These are phyloP conservation scores for Athalia rosae DNA, from an alignment of 2,888 invertebrate species.

Conservation along the genomic window DNA sequence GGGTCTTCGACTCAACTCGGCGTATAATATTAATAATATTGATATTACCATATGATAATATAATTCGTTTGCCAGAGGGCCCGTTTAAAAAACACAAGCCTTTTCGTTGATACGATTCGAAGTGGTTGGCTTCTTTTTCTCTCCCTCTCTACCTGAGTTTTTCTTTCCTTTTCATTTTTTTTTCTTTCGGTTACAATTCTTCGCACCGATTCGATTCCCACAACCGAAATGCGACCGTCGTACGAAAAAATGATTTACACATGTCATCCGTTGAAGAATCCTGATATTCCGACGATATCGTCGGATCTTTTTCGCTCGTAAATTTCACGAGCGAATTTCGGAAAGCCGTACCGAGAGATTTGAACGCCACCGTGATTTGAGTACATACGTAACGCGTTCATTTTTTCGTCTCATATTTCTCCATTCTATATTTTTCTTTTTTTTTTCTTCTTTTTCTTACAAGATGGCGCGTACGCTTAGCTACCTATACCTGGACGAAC, in stretches of 20 bases:
- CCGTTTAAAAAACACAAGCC: conserved; percentile 49
- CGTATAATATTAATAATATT: conserved; percentile 49
- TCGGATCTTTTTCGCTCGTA: no score
- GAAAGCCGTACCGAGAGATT: no score
- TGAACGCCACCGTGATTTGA: no score
- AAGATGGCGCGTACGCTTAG: conserved; percentile 34
- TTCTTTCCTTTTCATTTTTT: conserved; percentile 22
- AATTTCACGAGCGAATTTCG: no score
- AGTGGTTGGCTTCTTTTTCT: conserved; percentile 27
- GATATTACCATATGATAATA: conserved; percentile 60
- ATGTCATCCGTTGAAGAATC: no score
- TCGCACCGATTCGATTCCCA: neutral
- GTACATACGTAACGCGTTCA: neutral
- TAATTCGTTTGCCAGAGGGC: conserved; percentile 57
- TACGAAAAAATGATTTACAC: no score
- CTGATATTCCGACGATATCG: no score
- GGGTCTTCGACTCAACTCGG: neutral
- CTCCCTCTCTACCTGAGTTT: conserved; percentile 29
- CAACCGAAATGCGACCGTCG: no score
- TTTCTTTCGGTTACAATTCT: neutral
- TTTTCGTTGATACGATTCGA: conserved; percentile 42
- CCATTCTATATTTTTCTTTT: no score
- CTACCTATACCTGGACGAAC: neutral
- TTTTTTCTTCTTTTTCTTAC: conserved; percentile 49
- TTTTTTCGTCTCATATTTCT: conserved; percentile 2